Base-by-base conservation (phyloP, 23 tunicate species). In the Styela clava region DNA sequence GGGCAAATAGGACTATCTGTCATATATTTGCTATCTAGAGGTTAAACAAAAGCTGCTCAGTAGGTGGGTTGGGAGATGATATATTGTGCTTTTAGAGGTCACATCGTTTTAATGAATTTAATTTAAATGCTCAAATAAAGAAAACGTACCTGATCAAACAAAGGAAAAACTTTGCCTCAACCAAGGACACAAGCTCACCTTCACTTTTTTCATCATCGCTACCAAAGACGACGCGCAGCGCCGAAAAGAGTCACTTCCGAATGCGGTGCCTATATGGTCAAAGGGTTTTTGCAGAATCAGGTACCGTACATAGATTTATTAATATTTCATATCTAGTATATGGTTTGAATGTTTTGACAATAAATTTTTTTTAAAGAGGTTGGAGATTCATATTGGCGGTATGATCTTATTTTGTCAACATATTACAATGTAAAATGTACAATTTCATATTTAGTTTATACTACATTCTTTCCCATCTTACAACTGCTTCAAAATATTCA, bases 201-300 rank as follows among this genome's bases (percentile, higher is more conserved):
- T 71, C 77, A 71, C 5, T 3, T 22, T 76, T 76, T 76, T 76
- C 22, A 44, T 24, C 64, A 76, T 44, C 81, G 33, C 33, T 52
- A 76, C 64, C 65, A 24, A 82, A 82, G 85, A 69, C 85, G 78
- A 68, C 85, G 78, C 85, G 12, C 23, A 34, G 85, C 78, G 85
- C 85, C 85, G 78, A 64, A 29, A 22, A 65, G 52, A 28, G 25
- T 68, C 69, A 85, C 71, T 85, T 79, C 89, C 83, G 84, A 85
- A 85, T 85, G 89, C 89, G 72, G 89, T 85, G 78, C 84, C 82
- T 69, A 85, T 79, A 52, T 61, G 51, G 68, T 44, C 61, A 31
- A 85, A 69, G 52, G 32, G 78, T 73, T 51, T 34, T 71, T 71
- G 71, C 56, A 62, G 31, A 52, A 20, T 64, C 84, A 52, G 89